Conservation (phyloP, 2,888 invertebrate genomes). For the Mimachlamys varia region DNA sequence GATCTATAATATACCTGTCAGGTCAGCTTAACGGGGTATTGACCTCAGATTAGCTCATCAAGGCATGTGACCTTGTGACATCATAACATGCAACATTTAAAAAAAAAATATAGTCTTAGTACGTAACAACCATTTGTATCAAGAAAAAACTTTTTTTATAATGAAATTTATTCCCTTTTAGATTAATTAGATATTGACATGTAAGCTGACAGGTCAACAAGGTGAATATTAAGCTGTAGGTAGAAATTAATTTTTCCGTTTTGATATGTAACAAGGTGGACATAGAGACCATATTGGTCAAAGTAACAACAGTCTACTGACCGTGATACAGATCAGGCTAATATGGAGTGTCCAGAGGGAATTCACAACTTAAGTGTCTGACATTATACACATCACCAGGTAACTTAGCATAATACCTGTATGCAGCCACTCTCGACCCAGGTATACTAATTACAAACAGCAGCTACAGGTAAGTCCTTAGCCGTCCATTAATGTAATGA, state of each 20-base stretch:
- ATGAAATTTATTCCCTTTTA: background rate
- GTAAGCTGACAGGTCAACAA: background rate
- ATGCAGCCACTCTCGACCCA: background rate
- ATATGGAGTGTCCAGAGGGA: background rate
- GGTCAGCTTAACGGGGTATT: background rate
- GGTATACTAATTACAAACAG: constrained; percentile 2
- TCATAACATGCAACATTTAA: background rate
- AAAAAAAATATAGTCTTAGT: background rate
- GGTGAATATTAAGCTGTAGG: background rate
- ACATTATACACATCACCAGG: background rate
- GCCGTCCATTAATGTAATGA: background rate
- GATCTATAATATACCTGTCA: background rate
- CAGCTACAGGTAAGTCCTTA: constrained; percentile 1
- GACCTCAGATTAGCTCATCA: background rate
- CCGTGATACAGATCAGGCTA: background rate
- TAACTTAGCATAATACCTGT: background rate
- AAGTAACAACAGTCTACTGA: background rate
- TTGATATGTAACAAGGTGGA: background rate
- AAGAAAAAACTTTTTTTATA: background rate
- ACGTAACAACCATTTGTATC: background rate
- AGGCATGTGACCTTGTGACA: background rate
- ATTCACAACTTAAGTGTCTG: background rate
- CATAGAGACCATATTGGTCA: background rate
- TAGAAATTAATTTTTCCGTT: background rate
- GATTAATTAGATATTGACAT: background rate